Base-by-base conservation (phyloP, 2,113 vertebrate species). In the Megaptera novaeangliae region DNA sequence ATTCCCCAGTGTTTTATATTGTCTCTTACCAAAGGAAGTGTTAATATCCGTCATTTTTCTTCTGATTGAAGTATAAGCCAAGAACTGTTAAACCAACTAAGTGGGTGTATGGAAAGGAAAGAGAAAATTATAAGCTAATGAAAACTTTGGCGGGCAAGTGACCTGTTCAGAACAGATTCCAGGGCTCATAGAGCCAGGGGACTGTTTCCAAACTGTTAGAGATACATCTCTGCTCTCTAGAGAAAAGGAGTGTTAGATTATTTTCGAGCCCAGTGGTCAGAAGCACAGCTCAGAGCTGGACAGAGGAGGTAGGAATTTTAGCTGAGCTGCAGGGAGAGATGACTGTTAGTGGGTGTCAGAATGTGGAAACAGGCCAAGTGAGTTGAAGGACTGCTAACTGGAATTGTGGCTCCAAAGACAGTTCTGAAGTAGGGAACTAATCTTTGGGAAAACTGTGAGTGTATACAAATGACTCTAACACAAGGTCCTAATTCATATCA, bases 21-120 rank as follows among this genome's bases (percentile, higher is more conserved):
- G 57, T 89, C 82, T 96, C 68, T 77, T 85, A 82, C 72, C 64
- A 94, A 91, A 91, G 77, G 68, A 95, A 95, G 57, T 87, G 57
- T 95, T 94, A 69, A 23, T 80, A 61, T 94, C 84, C 12, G 3
- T 96, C 93, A 61, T 71, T 91, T 95, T 96, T 74, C 72, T 97
- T 95, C 72, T 97, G 90, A 96, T 64, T 96, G 77, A 96, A 95
- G 91, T 95, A 15, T 63, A 93, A 93, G 91, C 84, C 95, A 96
- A 95, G 72, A 94, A 72, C 68, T 20, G 46, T 97, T 74, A 71
- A 4, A 72, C 21, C 71, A 94, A 36, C 44, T 52, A 61, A 87
- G 80, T 78, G 64, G 69, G 88, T 88, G 8, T 71, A 36, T 90
- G 86, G 55, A 71, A 85, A 97, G 71, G 55, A 88, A 85, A 87